Evolutionary conservation across 2,113 vertebrate species (phyloP), one percentile per base, ranked within the genome.

Genomic region (Pachypanchax playfairii): DNA sequence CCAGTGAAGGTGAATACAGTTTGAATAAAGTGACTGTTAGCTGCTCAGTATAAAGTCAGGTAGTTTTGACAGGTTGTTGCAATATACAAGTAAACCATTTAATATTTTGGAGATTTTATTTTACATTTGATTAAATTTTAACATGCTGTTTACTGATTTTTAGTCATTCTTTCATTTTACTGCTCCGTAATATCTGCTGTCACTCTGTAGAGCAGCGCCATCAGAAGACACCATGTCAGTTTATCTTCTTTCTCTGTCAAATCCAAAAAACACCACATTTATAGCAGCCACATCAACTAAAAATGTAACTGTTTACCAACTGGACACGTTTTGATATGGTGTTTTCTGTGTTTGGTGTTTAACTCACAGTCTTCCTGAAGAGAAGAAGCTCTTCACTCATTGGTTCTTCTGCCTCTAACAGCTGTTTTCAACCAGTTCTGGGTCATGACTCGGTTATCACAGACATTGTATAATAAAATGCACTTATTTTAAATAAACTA

Each of bases 351-450:
- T 33, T 36, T 8, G 8, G 1, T 22, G 6, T 11, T 26, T 4
- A 9, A 36, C 74, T 66, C 29, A 64, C 69, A 43, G 35, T 64
- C 24, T 65, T 71, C 9, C 47, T n/a, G 35, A 28, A 26, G 9
- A 52, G 59, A 8, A 80, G 49, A 24, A 18, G 43, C 2, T 64
- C 49, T 77, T 58, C 24, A 9, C n/a, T 54, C 36, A 35, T 2
- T 21, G 61, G 61, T 31, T 25, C 39, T 20, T 25, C 25, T 15
- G 18, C 47, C 6, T 47, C 41, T 9, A 53, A 41, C 53, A 53
- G 47, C 33, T 56, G 28, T 31, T 24, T 52, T 57, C 33, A 44
- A 29, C 20, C 38, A 26, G 5, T 12, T 62, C 41, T 26, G 25
- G 6, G 6, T 53, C 13, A 8, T 39, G 2, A 9, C 54, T 59